Conservation (phyloP, 2,113 vertebrate genomes). For the Clarias batrachus region DNA sequence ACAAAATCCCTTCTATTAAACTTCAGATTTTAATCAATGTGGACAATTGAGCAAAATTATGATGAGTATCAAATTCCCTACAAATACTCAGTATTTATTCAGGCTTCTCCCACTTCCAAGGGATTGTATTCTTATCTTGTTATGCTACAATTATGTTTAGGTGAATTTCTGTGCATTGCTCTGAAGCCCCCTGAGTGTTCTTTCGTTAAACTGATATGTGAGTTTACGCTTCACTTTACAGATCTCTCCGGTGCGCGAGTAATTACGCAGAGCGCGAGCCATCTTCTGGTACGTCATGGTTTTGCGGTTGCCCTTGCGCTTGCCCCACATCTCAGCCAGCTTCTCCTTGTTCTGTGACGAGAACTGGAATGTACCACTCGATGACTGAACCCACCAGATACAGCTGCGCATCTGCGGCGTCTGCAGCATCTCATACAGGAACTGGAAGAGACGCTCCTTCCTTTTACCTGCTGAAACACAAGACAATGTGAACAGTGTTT, state of each 20-base stretch:
- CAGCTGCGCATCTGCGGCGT: slow-evolving; percentile 77
- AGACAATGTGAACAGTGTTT: neutral
- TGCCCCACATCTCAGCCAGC: slow-evolving; percentile 77
- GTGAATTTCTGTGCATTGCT: slow-evolving; percentile 44
- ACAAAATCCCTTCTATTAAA: neutral
- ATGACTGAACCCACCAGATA: slow-evolving; percentile 79
- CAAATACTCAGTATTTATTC: slow-evolving; percentile 76
- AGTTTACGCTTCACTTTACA: slow-evolving; percentile 78
- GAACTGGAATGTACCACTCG: slow-evolving; percentile 77
- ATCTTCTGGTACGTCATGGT: slow-evolving; percentile 84
- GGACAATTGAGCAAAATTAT: slow-evolving; percentile 17
- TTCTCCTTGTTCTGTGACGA: slow-evolving; percentile 81
- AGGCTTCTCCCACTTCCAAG: slow-evolving; percentile 14
- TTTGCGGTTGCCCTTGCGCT: slow-evolving; percentile 78
- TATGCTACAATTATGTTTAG: slow-evolving; percentile 9
- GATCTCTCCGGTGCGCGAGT: slow-evolving; percentile 77
- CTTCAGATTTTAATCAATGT: slow-evolving; percentile 1
- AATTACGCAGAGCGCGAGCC: slow-evolving; percentile 77
- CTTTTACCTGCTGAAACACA: slow-evolving; percentile 67
- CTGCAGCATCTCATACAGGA: slow-evolving; percentile 80
- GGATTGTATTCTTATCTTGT: neutral
- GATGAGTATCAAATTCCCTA: slow-evolving; percentile 10
- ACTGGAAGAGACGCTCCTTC: slow-evolving; percentile 79
- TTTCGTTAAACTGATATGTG: slow-evolving; percentile 75
- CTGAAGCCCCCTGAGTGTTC: slow-evolving; percentile 68